phyloP scores from a whole-genome alignment of 2,797 vertebrate species.

The Myripristis jacobus region DNA sequence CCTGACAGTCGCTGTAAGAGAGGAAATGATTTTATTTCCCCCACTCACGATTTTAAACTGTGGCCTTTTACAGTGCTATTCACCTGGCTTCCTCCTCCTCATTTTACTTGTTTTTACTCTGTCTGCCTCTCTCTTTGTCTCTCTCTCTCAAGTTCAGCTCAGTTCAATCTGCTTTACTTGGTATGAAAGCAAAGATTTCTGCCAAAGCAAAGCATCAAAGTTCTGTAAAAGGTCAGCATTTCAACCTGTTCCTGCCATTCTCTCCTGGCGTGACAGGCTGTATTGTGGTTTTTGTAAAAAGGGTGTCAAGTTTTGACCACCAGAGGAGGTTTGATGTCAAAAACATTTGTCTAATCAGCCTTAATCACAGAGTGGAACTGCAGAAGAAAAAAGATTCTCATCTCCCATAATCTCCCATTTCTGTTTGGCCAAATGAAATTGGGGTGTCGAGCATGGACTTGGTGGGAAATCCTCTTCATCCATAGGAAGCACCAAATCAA shows the following conservation, averaged over 20 bases:
- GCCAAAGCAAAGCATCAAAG: conserved; percentile 14
- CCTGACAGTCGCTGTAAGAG: too few relatives aligned
- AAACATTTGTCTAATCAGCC: too few relatives aligned
- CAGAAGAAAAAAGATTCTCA: too few relatives aligned
- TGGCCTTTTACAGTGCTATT: neutral
- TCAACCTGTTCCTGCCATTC: conserved; percentile 5
- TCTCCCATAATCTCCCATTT: too few relatives aligned
- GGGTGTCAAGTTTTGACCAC: conserved; percentile 51
- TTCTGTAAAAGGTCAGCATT: conserved; percentile 45
- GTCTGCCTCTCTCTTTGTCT: conserved; percentile 26
- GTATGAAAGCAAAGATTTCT: conserved; percentile 37
- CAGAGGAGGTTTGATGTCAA: neutral
- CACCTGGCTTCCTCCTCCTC: too few relatives aligned
- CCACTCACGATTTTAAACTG: conserved; percentile 1
- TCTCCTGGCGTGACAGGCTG: conserved; percentile 4
- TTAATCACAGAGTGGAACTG: too few relatives aligned
- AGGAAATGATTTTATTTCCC: too few relatives aligned
- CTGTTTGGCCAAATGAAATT: too few relatives aligned
- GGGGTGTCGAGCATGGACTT: too few relatives aligned
- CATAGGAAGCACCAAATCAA: too few relatives aligned
- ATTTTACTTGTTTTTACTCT: neutral
- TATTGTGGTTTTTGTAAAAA: conserved; percentile 36
- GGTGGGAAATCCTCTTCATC: too few relatives aligned
- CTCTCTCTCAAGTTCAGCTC: conserved; percentile 18
- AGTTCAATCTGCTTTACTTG: neutral